These are phyloP conservation scores for Drosophila setifemur DNA, from an alignment of 1,140 invertebrate species.

Conservation along the genomic window DNA sequence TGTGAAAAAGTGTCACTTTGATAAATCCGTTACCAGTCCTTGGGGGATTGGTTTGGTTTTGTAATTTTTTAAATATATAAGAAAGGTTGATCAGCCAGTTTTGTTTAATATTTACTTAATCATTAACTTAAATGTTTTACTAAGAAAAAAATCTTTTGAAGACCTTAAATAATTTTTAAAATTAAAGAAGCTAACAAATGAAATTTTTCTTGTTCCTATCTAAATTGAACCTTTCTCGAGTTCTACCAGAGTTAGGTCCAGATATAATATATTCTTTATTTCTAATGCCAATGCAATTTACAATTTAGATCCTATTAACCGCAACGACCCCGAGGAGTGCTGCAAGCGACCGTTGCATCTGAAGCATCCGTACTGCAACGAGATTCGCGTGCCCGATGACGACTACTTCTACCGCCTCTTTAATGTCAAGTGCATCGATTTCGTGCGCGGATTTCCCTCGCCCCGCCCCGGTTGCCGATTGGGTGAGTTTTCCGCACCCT, in stretches of 20 bases:
- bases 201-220: too few species aligned
- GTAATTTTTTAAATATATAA: too few species aligned
- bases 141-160: too few species aligned
- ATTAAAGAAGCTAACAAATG: too few species aligned
- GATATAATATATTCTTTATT: background rate
- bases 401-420: constrained; percentile 96
- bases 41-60: too few species aligned
- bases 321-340: constrained; percentile 94
- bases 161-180: too few species aligned
- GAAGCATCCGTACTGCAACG: constrained; percentile 95
- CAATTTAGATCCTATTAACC: constrained; percentile 88
- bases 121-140: too few species aligned
- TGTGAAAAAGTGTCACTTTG: background rate
- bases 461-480: constrained; percentile 91
- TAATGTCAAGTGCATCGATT: constrained; percentile 92
- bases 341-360: constrained; percentile 89
- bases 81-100: too few species aligned
- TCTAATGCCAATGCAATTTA: background rate
- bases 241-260: too few species aligned
- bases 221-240: too few species aligned
- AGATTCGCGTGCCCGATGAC: constrained; percentile 93
- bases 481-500: constrained; percentile 82
- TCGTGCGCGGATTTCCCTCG: constrained; percentile 92
- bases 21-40: too few species aligned
- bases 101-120: too few species aligned